Percentiles rank a stretch among this genome's conserved stretches.
Evolutionary conservation across 2,113 vertebrate species (phyloP).

Genomic region (Helogale parvula): DNA sequence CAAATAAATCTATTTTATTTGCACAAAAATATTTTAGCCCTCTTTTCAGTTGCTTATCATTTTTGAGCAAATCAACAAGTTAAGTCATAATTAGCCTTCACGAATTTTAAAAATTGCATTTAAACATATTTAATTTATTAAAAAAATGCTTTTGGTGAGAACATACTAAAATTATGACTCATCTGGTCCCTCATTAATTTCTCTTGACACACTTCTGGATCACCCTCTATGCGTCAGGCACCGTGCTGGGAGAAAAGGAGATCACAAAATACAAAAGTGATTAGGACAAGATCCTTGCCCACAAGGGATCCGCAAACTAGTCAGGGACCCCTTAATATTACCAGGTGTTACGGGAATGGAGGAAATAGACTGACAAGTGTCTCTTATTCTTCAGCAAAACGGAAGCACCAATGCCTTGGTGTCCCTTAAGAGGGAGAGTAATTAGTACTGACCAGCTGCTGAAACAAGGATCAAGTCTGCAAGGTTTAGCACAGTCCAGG

Average conservation of each 20-base stretch:
- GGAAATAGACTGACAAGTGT: not conserved
- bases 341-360: not conserved
- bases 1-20: too few species aligned
- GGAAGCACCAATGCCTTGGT: not conserved
- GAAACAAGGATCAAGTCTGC: not conserved
- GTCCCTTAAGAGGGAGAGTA: not conserved
- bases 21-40: too few species aligned
- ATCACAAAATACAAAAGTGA: not conserved
- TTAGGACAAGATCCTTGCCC: not conserved
- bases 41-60: too few species aligned
- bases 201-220: not conserved
- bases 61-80: too few species aligned
- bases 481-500: not conserved
- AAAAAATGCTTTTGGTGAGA: not conserved
- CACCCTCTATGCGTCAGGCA: rapidly evolving
- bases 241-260: not conserved
- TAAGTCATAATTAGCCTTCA: not conserved
- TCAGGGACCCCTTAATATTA: not conserved
- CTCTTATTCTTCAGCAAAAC: not conserved
- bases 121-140: not conserved
- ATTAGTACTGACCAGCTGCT: not conserved
- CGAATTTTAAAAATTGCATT: not conserved
- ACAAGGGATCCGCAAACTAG: too few species aligned
- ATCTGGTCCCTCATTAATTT: not conserved
- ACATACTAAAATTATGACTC: not conserved